Percentiles rank a stretch among this genome's conserved stretches.
Conservation (phyloP, 2,888 invertebrate species). For the Hemistola chrysoprasaria region DNA sequence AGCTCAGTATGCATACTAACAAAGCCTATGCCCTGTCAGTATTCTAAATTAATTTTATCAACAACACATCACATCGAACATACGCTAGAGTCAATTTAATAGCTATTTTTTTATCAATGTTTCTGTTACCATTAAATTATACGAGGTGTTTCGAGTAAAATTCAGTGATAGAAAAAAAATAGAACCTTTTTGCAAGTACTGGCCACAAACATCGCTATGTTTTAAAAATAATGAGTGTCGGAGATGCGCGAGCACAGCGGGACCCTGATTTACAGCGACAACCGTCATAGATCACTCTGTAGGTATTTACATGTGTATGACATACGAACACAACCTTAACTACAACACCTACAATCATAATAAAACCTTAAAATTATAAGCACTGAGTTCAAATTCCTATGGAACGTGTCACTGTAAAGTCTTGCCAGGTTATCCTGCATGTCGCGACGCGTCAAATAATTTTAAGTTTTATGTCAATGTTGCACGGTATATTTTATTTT, state of each 20-base stretch:
- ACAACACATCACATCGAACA: no score
- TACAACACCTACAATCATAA: conserved; percentile 6
- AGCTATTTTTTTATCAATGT: no score
- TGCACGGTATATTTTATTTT: conserved; percentile 17
- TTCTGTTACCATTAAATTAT: no score
- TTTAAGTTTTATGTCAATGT: conserved; percentile 14
- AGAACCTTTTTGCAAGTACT: conserved; percentile 50
- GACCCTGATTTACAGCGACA: conserved; percentile 51
- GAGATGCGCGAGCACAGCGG: conserved; percentile 47
- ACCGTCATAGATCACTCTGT: conserved; percentile 53
- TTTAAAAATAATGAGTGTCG: conserved; percentile 59
- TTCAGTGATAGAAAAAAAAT: no score
- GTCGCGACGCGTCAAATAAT: conserved; percentile 17
- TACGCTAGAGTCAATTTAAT: no score
- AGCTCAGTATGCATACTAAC: no score
- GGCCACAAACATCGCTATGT: conserved; percentile 54
- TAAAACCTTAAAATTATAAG: background rate
- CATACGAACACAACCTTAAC: conserved; percentile 30
- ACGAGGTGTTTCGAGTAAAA: no score
- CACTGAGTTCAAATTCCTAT: background rate
- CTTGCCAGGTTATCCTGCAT: conserved; percentile 8
- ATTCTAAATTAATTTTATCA: no score
- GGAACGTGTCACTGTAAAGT: background rate
- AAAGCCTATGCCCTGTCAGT: no score
- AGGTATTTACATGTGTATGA: conserved; percentile 43